phyloP scores from a whole-genome alignment of 2,888 invertebrate species.

The Strigamia crassipes region DNA sequence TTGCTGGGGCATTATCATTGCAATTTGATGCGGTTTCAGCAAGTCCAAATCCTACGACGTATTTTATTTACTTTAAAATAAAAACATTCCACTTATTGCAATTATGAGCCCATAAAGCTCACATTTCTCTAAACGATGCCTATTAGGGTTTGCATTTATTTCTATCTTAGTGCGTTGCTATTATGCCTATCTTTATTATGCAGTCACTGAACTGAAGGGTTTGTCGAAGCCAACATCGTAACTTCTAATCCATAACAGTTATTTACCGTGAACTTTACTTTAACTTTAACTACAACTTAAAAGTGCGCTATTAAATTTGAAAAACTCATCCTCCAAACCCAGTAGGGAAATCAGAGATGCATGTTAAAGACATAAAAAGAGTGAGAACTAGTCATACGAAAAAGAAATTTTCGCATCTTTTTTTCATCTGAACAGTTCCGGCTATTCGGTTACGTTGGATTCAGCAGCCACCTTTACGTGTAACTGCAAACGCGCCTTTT shows the following conservation, averaged over 20 bases:
- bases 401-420: background rate
- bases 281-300: background rate
- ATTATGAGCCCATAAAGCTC: background rate
- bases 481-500: slow-evolving; percentile 31
- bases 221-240: background rate
- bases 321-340: background rate
- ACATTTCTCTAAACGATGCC: background rate
- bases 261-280: background rate
- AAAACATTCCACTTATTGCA: background rate
- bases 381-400: background rate
- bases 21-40: background rate
- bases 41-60: background rate
- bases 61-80: background rate
- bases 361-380: background rate
- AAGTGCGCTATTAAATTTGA: background rate
- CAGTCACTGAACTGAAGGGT: slow-evolving; percentile 2
- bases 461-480: background rate
- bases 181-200: background rate
- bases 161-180: background rate
- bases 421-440: background rate
- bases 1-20: background rate
- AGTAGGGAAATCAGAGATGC: background rate
- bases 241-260: background rate
- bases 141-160: background rate
- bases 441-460: slow-evolving; percentile 29